These are phyloP conservation scores for Lydus trimaculatus DNA, from an alignment of 2,888 invertebrate species.

Conservation along the genomic window DNA sequence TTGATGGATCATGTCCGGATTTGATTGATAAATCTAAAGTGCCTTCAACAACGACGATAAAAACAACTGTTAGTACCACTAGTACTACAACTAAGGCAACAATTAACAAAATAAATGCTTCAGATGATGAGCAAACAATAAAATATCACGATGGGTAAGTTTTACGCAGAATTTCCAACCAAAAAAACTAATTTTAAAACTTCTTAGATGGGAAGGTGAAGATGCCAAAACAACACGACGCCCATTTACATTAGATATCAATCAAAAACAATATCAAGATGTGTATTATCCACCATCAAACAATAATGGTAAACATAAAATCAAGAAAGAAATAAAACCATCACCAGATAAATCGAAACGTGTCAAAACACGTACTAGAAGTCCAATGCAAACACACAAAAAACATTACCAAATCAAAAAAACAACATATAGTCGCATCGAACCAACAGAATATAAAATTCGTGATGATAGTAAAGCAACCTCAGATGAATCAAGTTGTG, in stretches of 20 bases:
- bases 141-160: slow-evolving; percentile 70
- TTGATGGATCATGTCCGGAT: slow-evolving; percentile 60
- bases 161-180: neutral
- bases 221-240: slow-evolving; percentile 69
- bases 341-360: slow-evolving; percentile 56
- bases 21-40: slow-evolving; percentile 55
- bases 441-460: neutral
- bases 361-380: slow-evolving; percentile 55
- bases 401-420: slow-evolving; percentile 49
- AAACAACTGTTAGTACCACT: slow-evolving; percentile 31
- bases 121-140: slow-evolving; percentile 65
- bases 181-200: neutral
- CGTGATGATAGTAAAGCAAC: slow-evolving; percentile 48
- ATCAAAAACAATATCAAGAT: slow-evolving; percentile 64
- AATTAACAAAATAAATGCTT: slow-evolving; percentile 46
- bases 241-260: slow-evolving; percentile 79
- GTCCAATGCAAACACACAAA: slow-evolving; percentile 56
- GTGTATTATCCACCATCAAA: slow-evolving; percentile 31
- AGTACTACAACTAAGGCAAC: slow-evolving; percentile 55
- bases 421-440: slow-evolving; percentile 12
- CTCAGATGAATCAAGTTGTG: slow-evolving; percentile 62
- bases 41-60: slow-evolving; percentile 46
- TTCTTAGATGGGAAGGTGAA: slow-evolving; percentile 17
- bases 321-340: slow-evolving; percentile 36
- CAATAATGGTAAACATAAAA: slow-evolving; percentile 32